phyloP scores from a whole-genome alignment of 1,140 invertebrate genomes.

The Trissolcus basalis region DNA sequence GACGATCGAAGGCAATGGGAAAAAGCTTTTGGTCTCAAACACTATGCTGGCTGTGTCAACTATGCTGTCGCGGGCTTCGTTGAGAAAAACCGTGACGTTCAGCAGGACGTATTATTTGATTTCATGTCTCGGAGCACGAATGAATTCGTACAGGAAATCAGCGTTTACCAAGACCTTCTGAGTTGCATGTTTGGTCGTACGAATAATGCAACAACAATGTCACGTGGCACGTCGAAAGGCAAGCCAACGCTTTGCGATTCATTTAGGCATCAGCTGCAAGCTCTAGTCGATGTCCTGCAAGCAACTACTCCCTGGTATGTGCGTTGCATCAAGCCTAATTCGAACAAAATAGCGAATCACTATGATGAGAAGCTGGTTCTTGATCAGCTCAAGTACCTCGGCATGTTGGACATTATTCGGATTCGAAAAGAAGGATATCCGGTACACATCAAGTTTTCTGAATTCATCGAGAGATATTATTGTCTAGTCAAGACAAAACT shows the following conservation, averaged over 20 bases:
- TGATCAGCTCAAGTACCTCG: slow-evolving; percentile 93
- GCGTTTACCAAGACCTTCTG: slow-evolving; percentile 83
- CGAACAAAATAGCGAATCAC: slow-evolving; percentile 88
- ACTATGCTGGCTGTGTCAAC: slow-evolving; percentile 96
- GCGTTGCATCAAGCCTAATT: slow-evolving; percentile 96
- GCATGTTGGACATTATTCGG: slow-evolving; percentile 96
- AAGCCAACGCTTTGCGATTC: slow-evolving; percentile 95
- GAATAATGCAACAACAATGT: slow-evolving; percentile 80
- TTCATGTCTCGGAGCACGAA: slow-evolving; percentile 91
- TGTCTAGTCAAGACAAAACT: slow-evolving; percentile 78
- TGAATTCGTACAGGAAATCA: slow-evolving; percentile 92
- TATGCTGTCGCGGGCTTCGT: slow-evolving; percentile 96
- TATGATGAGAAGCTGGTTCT: slow-evolving; percentile 91
- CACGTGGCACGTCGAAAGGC: slow-evolving; percentile 91
- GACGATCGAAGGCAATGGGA: slow-evolving; percentile 92
- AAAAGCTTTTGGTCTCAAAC: slow-evolving; percentile 91
- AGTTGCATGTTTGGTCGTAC: slow-evolving; percentile 68
- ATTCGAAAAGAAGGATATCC: slow-evolving; percentile 96
- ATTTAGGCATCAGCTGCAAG: slow-evolving; percentile 92
- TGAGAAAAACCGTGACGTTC: slow-evolving; percentile 96
- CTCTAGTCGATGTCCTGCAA: slow-evolving; percentile 93
- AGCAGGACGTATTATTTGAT: slow-evolving; percentile 96
- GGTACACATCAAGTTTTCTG: slow-evolving; percentile 87
- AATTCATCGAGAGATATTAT: slow-evolving; percentile 87
- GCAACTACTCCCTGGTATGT: slow-evolving; percentile 97